These are phyloP conservation scores for Apis laboriosa DNA, from an alignment of 1,140 invertebrate species.

Conservation along the genomic window DNA sequence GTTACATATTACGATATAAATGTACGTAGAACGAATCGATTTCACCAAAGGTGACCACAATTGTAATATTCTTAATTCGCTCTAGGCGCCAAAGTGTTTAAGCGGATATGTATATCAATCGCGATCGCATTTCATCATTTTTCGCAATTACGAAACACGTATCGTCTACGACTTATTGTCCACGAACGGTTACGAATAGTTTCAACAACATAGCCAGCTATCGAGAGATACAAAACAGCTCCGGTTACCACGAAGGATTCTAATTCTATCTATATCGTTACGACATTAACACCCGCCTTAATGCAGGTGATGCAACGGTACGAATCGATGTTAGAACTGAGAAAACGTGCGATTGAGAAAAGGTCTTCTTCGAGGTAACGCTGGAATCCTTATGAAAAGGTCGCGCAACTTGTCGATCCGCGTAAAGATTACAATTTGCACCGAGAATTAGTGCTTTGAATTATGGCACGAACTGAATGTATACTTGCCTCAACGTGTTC, in stretches of 20 bases:
- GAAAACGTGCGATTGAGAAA: constrained; percentile 36
- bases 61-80: neutral
- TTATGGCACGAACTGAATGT: neutral
- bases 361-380: constrained; percentile 19
- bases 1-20: too few relatives aligned
- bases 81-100: constrained; percentile 16
- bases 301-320: constrained; percentile 28
- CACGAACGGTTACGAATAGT: constrained; percentile 43
- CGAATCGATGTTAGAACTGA: constrained; percentile 40
- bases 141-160: constrained; percentile 40
- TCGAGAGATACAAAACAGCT: constrained; percentile 49
- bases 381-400: constrained; percentile 22
- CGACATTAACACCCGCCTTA: constrained; percentile 42
- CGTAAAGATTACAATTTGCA: constrained; percentile 5
- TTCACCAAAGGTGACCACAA: neutral
- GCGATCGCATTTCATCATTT: constrained; percentile 43
- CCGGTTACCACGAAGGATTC: constrained; percentile 51
- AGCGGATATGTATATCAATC: neutral
- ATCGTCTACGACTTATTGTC: constrained; percentile 52
- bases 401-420: constrained; percentile 33
- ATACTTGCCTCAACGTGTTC: neutral
- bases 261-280: constrained; percentile 54
- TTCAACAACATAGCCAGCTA: constrained; percentile 31
- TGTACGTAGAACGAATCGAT: neutral
- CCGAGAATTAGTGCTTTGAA: neutral